Base-by-base conservation (phyloP, 2,888 invertebrate genomes). In the Penaeus monodon region DNA sequence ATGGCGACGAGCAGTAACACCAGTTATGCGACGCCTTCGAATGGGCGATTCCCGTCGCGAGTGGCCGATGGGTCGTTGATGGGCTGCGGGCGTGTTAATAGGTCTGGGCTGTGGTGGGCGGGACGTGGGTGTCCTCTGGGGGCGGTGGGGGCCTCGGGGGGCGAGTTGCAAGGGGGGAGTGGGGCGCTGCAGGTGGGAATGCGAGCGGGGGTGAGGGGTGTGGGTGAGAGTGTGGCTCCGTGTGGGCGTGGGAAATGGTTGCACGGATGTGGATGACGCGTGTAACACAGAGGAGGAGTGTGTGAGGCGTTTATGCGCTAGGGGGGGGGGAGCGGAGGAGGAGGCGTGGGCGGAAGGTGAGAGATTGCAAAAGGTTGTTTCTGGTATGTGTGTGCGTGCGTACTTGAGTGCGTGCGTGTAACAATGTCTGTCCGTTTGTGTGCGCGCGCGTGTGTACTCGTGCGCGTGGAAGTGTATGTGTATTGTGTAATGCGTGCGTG, bases 321-420 rank as follows among this genome's bases (percentile, higher is more conserved):
- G 20, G 17, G 80, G 33, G 29, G 33, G 65, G 24, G 64, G 65
- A 1, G 24, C 38, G 29, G 65, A 57, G 29, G 22, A 29, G n/a
- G n/a, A 65, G 29, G 38, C 64, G 80, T 65, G 66, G 29, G 80
- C 44, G 80, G 33, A n/a, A 29, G 79, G 27, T 22, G 27, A n/a
- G 63, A 57, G 79, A 24, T 64, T 33, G 22, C 27, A 63, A 24
- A n/a, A 63, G n/a, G 57, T 63, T 49, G 29, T 27, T n/a, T 22
- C 33, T 29, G 65, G 49, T 57, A 33, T 57, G 79, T 79, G 79
- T 64, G 79, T 22, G 79, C 12, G n/a, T 6, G 38, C 77, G n/a
- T 17, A 29, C 49, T 20, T 12, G 17, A 73, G 73, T 29, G 27
- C 12, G 73, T 73, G 2, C 24, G 38, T 38, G 33, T 38, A 74